Evolutionary conservation across 2,113 vertebrate species (phyloP), one percentile per base, ranked within the genome.

Genomic region (Manacus vitellinus): DNA sequence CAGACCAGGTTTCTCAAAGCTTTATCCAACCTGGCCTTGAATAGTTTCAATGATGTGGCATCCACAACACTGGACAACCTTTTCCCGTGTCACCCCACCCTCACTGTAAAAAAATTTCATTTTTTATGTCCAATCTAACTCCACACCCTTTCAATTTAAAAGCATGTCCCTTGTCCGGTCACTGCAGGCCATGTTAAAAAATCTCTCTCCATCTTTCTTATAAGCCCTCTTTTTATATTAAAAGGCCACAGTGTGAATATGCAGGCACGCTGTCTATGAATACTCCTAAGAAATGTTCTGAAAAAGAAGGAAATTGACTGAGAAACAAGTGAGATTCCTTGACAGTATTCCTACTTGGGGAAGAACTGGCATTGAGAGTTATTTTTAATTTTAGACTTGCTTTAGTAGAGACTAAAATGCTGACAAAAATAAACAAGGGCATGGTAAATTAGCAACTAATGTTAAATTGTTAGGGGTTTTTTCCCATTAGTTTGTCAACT

Each of bases 131-230:
- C 27, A 51, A 4, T 25, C 33, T 31, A 75, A 83, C 39, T n/a
- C 47, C 4, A 81, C 1, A 1, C 7, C 4, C 28, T 59, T 77
- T 37, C n/a, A 66, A 9, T 77, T 90, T 28, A 49, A 88, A 88
- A 62, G 4, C 0, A 0, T 61, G 8, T 1, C 15, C 5, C 8
- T 62, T 78, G 27, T 52, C 24, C 18, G 61, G 20, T 47, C 37
- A 30, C 16, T 30, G 4, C 16, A 74, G 33, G 3, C 11, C 14
- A 27, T 47, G 27, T 6, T 74, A 52, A 77, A 72, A 91, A n/a
- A 9, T 47, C 16, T 44, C 27, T 33, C 35, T 51, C 23, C 30
- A 30, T 52, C 20, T 44, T 74, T 23, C 31, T 43, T 39, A 2
- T 17, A 67, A 71, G 12, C 9, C 14, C 1, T 6, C 6, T 58